These are phyloP conservation scores for Ciconia maguari DNA, from an alignment of 2,113 vertebrate species.

Conservation along the genomic window DNA sequence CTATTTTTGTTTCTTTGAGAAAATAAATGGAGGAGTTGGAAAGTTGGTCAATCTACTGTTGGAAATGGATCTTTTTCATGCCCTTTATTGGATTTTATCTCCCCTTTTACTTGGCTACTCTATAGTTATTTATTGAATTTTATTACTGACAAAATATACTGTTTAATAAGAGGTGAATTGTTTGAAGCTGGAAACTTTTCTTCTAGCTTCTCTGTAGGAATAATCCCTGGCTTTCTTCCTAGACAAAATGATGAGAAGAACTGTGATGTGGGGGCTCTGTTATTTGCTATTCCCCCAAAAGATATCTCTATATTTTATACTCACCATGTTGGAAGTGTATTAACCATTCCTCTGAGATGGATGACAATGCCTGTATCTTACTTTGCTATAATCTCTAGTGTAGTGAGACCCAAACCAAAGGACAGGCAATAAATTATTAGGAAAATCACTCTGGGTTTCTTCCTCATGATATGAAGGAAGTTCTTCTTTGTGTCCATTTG, in stretches of 20 bases:
- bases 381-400: not conserved
- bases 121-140: not conserved
- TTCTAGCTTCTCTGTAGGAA: not conserved
- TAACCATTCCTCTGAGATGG: not conserved
- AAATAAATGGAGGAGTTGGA: not conserved
- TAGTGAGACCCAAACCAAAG: not conserved
- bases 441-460: not conserved
- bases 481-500: not conserved
- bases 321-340: not conserved
- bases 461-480: not conserved
- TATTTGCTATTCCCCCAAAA: not conserved
- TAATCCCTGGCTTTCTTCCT: not conserved
- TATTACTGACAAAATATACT: not conserved
- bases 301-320: not conserved
- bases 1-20: not conserved
- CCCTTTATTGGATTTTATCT: not conserved
- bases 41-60: not conserved
- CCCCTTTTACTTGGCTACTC: not conserved
- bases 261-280: not conserved
- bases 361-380: not conserved
- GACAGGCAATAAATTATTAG: not conserved
- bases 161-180: not conserved
- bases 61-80: not conserved
- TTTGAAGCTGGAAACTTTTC: not conserved
- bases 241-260: not conserved